Conservation (phyloP, 2,888 invertebrate genomes). For the Timandra comae region DNA sequence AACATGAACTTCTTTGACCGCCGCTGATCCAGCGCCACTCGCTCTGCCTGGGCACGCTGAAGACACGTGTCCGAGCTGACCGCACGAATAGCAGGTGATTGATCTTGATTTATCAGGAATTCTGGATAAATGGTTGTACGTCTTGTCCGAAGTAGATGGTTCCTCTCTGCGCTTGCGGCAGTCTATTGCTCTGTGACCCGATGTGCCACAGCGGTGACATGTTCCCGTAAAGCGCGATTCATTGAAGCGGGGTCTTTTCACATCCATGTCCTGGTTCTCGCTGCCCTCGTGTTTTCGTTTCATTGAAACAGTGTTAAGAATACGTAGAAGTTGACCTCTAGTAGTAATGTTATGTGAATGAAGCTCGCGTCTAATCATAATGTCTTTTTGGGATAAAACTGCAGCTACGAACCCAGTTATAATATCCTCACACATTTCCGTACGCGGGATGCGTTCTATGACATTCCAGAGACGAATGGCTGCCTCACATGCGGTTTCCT, state of each 20-base stretch:
- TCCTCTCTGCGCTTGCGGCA: neutral
- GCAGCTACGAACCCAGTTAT: neutral
- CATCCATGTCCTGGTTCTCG: neutral
- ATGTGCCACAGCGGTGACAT: neutral
- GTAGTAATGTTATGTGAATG: neutral
- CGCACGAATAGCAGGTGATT: slow-evolving; percentile 7
- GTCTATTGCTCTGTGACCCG: neutral
- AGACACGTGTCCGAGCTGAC: slow-evolving; percentile 5
- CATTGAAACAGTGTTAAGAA: neutral
- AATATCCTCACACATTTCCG: neutral
- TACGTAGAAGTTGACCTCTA: neutral
- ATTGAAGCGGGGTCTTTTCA: neutral
- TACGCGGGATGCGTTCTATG: slow-evolving; percentile 5
- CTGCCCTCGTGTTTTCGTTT: neutral
- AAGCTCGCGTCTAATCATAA: slow-evolving; percentile 7
- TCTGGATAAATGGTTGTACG: too few relatives aligned
- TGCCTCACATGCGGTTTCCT: neutral
- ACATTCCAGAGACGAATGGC: slow-evolving; percentile 17
- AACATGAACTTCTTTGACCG: slow-evolving; percentile 9
- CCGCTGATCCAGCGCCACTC: neutral
- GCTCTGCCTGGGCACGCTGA: slow-evolving; percentile 6
- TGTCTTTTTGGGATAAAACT: neutral
- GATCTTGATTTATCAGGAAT: too few relatives aligned
- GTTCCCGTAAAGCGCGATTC: neutral
- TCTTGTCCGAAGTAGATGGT: neutral